Conservation (phyloP, 2,888 invertebrate genomes). For the Diabrotica balteata region DNA sequence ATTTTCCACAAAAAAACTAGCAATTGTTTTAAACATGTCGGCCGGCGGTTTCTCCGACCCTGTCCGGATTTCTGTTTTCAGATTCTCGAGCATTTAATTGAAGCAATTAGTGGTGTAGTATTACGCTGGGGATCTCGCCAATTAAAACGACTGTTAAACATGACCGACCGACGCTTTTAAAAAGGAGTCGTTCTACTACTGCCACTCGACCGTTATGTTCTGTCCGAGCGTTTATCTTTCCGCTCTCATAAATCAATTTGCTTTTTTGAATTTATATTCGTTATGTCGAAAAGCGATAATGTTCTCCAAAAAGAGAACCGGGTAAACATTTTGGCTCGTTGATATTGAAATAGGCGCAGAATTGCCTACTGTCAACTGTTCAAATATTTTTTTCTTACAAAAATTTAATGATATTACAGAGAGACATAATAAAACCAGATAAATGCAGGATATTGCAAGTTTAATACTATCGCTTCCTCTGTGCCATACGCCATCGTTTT, state of each 20-base stretch:
- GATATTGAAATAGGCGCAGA: too few relatives aligned
- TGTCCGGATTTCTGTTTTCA: conserved; percentile 24
- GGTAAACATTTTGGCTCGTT: too few relatives aligned
- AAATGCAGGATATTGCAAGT: too few relatives aligned
- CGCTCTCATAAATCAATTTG: conserved; percentile 9
- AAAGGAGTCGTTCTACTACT: conserved; percentile 24
- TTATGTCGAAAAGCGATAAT: background rate
- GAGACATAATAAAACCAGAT: too few relatives aligned
- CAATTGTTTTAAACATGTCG: background rate
- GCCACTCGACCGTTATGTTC: conserved; percentile 13
- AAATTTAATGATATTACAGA: too few relatives aligned
- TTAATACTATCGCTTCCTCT: too few relatives aligned
- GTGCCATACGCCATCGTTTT: too few relatives aligned
- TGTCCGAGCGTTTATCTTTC: conserved; percentile 15
- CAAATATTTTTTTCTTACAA: too few relatives aligned
- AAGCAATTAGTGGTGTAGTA: conserved; percentile 34
- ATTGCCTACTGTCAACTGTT: too few relatives aligned
- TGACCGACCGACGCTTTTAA: conserved; percentile 15
- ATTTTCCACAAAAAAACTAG: too few relatives aligned
- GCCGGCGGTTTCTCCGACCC: conserved; percentile 7
- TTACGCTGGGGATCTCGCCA: conserved; percentile 33
- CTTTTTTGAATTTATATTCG: background rate
- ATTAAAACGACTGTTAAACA: conserved; percentile 33
- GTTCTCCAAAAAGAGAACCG: background rate
- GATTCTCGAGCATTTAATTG: conserved; percentile 35